phyloP scores from a whole-genome alignment of 2,888 invertebrate species.

The Cryptocephalus moraei region DNA sequence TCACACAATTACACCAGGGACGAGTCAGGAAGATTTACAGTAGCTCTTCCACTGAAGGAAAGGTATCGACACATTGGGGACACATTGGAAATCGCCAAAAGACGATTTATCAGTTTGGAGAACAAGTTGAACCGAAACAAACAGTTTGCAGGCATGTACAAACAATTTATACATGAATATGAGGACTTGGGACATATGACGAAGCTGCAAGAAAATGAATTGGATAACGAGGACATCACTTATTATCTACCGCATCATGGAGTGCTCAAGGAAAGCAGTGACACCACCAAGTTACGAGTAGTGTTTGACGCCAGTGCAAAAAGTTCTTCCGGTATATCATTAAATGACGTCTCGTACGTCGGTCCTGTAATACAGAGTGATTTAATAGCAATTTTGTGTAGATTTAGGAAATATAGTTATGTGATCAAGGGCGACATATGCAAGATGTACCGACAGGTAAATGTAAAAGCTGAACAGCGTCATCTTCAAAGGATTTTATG shows the following conservation, averaged over 20 bases:
- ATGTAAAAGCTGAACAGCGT: conserved; percentile 3
- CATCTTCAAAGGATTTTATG: conserved; percentile 8
- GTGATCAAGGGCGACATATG: conserved; percentile 4
- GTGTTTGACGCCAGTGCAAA: conserved; percentile 6
- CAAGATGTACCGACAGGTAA: conserved; percentile 8
- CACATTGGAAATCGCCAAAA: conserved; percentile 1
- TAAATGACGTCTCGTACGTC: conserved; percentile 8
- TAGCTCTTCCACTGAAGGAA: no score
- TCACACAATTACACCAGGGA: no score
- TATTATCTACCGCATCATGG: conserved; percentile 13
- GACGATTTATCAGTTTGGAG: conserved; percentile 6
- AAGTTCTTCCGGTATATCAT: conserved; percentile 8
- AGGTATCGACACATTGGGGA: no score
- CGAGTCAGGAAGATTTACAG: no score
- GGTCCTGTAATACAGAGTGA: conserved; percentile 11
- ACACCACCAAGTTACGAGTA: conserved; percentile 9
- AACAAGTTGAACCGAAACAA: conserved; percentile 5
- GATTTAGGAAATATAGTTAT: conserved; percentile 4
- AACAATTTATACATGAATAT: conserved; percentile 8
- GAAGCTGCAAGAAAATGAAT: not conserved
- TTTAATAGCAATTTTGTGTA: conserved; percentile 6
- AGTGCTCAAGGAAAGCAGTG: conserved; percentile 9
- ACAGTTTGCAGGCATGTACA: conserved; percentile 2
- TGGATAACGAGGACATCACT: not conserved
- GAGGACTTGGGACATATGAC: conserved; percentile 8